phyloP scores from a whole-genome alignment of 2,113 vertebrate genomes.

The Chinchilla lanigera region DNA sequence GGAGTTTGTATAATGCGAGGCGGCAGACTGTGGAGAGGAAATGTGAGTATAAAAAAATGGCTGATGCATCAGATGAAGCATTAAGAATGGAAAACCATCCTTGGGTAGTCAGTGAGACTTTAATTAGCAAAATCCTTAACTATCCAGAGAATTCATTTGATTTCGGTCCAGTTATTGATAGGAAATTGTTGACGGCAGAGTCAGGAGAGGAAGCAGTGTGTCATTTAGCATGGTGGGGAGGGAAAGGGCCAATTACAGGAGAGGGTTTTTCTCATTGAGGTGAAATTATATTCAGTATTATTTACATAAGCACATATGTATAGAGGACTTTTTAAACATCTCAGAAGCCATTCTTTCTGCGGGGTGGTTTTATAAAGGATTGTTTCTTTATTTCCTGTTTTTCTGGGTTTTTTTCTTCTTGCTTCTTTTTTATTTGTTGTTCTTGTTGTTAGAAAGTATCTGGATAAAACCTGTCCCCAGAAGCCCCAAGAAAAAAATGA shows the following conservation, averaged over 20 bases:
- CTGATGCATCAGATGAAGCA: not conserved
- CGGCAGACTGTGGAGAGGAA: not conserved
- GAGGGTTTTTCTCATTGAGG: not conserved
- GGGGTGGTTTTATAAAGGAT: not conserved
- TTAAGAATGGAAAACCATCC: not conserved
- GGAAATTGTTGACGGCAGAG: not conserved
- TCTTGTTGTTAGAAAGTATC: not conserved
- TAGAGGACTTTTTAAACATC: not conserved
- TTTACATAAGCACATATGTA: not conserved
- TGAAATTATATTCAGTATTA: not conserved
- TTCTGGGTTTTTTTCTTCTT: not conserved
- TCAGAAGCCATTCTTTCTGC: not conserved
- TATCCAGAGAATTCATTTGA: not conserved
- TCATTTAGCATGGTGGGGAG: not conserved
- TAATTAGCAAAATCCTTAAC: not conserved
- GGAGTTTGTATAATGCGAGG: not conserved
- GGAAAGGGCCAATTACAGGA: not conserved
- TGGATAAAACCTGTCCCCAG: not conserved
- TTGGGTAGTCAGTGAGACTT: not conserved
- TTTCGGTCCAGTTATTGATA: not conserved
- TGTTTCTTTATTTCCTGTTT: slow-evolving; percentile 1
- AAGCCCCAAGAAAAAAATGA: not conserved
- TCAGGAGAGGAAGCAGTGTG: not conserved
- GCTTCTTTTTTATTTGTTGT: not conserved
- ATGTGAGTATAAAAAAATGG: not conserved